These are phyloP conservation scores for Scaptodrosophila lebanonensis DNA, from an alignment of 1,140 invertebrate species.

Conservation along the genomic window DNA sequence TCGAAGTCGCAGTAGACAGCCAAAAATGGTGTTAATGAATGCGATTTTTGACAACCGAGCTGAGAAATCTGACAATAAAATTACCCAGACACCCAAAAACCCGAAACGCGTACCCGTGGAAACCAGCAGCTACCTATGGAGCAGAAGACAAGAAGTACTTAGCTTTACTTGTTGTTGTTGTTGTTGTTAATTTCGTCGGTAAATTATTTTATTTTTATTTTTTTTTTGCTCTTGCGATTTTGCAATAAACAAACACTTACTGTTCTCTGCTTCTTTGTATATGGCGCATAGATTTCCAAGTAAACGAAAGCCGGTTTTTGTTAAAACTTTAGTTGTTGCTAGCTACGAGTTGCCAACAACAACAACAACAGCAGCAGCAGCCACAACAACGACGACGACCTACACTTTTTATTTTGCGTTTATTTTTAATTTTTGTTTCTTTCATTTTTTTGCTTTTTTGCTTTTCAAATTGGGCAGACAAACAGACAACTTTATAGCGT, in stretches of 20 bases:
- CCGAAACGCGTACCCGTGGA: too few species aligned
- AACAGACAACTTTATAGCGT: constrained; percentile 62
- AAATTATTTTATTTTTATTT: constrained; percentile 3
- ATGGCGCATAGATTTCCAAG: constrained; percentile 55
- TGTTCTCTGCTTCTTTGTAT: constrained; percentile 39
- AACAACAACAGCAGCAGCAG: too few species aligned
- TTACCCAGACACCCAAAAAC: constrained; percentile 11
- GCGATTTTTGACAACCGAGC: constrained; percentile 15
- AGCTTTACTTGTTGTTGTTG: too few species aligned
- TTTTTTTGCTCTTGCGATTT: constrained; percentile 35
- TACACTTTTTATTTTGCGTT: constrained; percentile 35
- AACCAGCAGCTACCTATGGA: too few species aligned
- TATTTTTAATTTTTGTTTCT: constrained; percentile 24
- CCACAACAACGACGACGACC: constrained; percentile 47
- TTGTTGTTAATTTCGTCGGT: constrained; percentile 30
- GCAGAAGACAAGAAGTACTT: too few species aligned
- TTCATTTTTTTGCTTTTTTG: constrained; percentile 5
- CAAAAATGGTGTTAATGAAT: constrained; percentile 39
- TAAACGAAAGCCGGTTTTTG: constrained; percentile 56
- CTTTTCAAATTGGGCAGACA: too few species aligned
- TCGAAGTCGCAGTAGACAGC: constrained; percentile 11
- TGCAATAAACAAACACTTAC: constrained; percentile 67
- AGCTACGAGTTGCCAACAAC: too few species aligned
- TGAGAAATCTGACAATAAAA: neutral
- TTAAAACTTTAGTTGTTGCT: constrained; percentile 23